Evolutionary conservation across 2,797 vertebrate genomes (phyloP).

Genomic region (Siniperca undulata): DNA sequence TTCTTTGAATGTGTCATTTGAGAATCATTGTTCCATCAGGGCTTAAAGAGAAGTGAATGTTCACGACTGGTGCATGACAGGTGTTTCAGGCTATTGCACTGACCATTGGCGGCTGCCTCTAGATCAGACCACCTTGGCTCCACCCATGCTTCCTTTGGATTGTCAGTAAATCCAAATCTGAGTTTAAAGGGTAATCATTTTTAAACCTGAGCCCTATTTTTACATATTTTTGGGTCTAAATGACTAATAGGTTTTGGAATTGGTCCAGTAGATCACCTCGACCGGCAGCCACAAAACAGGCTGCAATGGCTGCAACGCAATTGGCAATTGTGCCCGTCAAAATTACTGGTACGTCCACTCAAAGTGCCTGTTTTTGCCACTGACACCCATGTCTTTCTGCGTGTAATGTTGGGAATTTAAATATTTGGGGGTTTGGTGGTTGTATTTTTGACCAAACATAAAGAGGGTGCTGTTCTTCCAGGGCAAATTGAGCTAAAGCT

Average conservation of each 20-base stretch:
- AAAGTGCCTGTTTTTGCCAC: too few relatives aligned
- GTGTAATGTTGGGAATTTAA: not conserved
- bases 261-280: too few relatives aligned
- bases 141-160: not conserved
- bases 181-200: not conserved
- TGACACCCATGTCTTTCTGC: not conserved
- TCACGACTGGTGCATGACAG: not conserved
- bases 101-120: not conserved
- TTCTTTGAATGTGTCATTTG: not conserved
- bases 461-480: not conserved
- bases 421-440: not conserved
- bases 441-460: not conserved
- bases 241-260: too few relatives aligned
- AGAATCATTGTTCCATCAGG: not conserved
- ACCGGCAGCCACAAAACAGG: too few relatives aligned
- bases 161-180: not conserved
- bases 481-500: not conserved
- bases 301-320: too few relatives aligned
- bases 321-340: too few relatives aligned
- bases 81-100: not conserved
- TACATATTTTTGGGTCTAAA: too few relatives aligned
- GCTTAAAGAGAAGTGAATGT: not conserved
- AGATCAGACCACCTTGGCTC: not conserved
- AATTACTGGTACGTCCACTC: too few relatives aligned
- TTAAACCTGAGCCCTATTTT: too few relatives aligned